Evolutionary conservation across 2,113 vertebrate genomes (phyloP), one percentile per base, ranked within the genome.

Genomic region (Tapirus terrestris): DNA sequence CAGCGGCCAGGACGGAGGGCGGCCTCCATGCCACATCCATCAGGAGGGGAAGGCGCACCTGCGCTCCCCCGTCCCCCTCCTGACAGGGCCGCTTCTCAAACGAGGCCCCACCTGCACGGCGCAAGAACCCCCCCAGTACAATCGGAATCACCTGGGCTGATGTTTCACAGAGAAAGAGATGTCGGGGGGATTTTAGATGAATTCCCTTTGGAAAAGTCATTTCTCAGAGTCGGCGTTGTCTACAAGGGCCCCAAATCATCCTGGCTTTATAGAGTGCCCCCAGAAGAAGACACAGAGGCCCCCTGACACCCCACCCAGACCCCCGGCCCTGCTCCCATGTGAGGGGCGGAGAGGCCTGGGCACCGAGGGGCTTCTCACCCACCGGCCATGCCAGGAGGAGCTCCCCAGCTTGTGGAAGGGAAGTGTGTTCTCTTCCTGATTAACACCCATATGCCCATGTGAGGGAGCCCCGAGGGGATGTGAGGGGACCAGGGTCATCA

Each of bases 371-470:
- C 51, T 53, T 53, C 51, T 16, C 51, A 53, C 51, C 51, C 13
- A 16, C 51, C 51, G 14, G 51, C 51, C 0, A 3, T 6, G n/a
- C 56, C 25, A 14, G 12, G 51, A 36, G 17, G 9, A 58, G 36
- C 25, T 17, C 70, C 39, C 5, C 0, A 1, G 63, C 53, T 20
- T 14, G 16, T 0, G 27, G 65, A 10, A 14, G 9, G 17, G 9
- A 39, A n/a, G 53, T 0, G 4, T 6, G 0, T 43, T 11, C 70
- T 8, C 3, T 1, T 27, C 14, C 51, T 2, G 0, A 14, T 16
- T 7, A 27, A 70, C 16, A 48, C 5, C 6, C 21, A 7, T 21
- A 25, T 0, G 0, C 73, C 68, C 36, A 13, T 4, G 0, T 0
- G 0, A 53, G 65, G 17, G 65, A 1, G 14, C 1, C 8, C 43